Conservation (phyloP, 2,113 vertebrate genomes). For the Caracal caracal region DNA sequence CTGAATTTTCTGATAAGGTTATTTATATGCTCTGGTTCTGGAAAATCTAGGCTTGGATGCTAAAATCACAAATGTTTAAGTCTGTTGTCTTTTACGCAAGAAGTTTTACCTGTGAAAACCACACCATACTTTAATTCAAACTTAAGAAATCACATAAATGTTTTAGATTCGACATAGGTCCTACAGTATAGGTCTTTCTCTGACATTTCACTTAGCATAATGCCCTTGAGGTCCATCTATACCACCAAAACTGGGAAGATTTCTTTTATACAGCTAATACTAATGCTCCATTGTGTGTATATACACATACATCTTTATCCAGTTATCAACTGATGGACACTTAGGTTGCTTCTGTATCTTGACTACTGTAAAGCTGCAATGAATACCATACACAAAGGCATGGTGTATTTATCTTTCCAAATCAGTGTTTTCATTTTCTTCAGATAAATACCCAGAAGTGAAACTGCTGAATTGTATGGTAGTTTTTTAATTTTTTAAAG, state of each 20-base stretch:
- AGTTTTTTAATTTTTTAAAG: not conserved
- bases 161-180: not conserved
- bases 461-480: not conserved
- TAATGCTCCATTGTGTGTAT: not conserved
- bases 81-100: not conserved
- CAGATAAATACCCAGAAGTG: not conserved
- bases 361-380: not conserved
- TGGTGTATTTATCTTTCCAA: not conserved
- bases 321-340: not conserved
- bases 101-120: not conserved
- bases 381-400: not conserved
- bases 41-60: not conserved
- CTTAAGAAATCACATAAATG: not conserved
- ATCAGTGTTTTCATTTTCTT: not conserved
- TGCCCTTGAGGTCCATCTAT: not conserved
- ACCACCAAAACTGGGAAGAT: not conserved
- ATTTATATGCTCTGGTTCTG: not conserved
- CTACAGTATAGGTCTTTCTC: not conserved
- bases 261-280: not conserved
- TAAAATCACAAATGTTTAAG: not conserved
- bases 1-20: conserved; percentile 1
- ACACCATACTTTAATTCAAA: not conserved
- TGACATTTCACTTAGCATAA: not conserved
- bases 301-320: not conserved
- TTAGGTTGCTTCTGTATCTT: not conserved